Conservation (phyloP, 2,888 invertebrate genomes). For the Philereme vetulata region DNA sequence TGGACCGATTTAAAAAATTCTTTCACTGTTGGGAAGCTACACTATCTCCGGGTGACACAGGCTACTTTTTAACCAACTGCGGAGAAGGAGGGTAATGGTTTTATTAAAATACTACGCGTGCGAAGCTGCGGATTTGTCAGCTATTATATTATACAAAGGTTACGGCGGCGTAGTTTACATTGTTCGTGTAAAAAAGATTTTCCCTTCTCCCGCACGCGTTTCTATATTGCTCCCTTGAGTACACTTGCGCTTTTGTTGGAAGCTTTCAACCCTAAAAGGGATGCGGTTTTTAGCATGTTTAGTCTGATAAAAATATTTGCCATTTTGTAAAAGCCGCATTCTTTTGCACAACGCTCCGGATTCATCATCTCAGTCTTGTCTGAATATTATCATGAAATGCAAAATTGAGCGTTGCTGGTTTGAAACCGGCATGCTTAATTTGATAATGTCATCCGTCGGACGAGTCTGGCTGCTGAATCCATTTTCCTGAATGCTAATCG, state of each 20-base stretch:
- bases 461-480: constrained; percentile 38
- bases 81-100: too few species aligned
- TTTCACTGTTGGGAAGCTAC: too few species aligned
- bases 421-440: constrained; percentile 37
- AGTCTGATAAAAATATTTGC: constrained; percentile 23
- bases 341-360: constrained; percentile 1
- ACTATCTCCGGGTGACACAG: too few species aligned
- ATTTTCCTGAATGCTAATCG: constrained; percentile 41
- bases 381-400: constrained; percentile 13
- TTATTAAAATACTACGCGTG: too few species aligned
- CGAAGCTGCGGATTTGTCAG: too few species aligned
- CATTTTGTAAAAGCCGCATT: constrained; percentile 12
- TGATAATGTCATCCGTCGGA: constrained; percentile 36
- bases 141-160: too few species aligned
- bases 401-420: constrained; percentile 33
- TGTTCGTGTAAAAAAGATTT: constrained; percentile 37
- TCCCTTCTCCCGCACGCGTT: constrained; percentile 37
- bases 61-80: too few species aligned
- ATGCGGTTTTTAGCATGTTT: constrained; percentile 36
- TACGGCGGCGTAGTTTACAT: constrained; percentile 14
- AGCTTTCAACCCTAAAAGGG: constrained; percentile 43
- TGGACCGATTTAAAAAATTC: too few species aligned
- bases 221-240: constrained; percentile 51
- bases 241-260: constrained; percentile 45
- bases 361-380: constrained; percentile 15